These are phyloP conservation scores for Triplophysa dalaica DNA, from an alignment of 2,113 vertebrate genomes.

Conservation along the genomic window DNA sequence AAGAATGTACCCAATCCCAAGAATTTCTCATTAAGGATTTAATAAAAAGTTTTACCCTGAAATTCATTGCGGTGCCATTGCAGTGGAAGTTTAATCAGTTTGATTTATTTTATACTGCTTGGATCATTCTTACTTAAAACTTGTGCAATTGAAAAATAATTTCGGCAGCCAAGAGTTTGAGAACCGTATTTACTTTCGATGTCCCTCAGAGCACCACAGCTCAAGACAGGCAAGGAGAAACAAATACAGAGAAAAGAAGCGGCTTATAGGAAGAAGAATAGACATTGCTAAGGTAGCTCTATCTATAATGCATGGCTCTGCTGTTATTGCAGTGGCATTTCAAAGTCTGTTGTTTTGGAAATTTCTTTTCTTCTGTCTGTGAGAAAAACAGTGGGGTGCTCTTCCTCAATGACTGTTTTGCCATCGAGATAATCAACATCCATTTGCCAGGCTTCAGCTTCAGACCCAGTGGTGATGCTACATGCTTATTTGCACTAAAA, in stretches of 20 bases:
- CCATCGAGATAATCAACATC: slow-evolving; percentile 21
- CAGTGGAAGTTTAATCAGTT: neutral
- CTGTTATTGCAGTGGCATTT: neutral
- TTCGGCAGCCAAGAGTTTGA: neutral
- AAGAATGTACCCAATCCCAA: no score
- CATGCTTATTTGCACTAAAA: slow-evolving; percentile 7
- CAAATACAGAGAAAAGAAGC: neutral
- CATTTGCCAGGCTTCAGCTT: neutral
- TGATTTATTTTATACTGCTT: neutral
- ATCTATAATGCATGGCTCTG: neutral
- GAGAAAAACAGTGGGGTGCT: neutral
- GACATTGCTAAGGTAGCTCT: neutral
- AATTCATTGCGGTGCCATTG: neutral
- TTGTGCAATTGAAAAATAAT: neutral
- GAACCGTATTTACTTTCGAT: neutral
- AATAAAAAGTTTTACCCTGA: no score
- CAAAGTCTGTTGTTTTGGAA: neutral
- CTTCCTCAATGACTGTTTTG: neutral
- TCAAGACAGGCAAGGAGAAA: neutral
- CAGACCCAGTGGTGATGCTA: neutral
- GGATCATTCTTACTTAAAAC: neutral
- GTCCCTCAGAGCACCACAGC: neutral
- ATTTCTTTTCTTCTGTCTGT: neutral
- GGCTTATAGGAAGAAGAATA: neutral
- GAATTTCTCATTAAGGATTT: no score